Evolutionary conservation across 2,797 vertebrate genomes (phyloP).

Genomic region (Microctenopoma steveboyesi): DNA sequence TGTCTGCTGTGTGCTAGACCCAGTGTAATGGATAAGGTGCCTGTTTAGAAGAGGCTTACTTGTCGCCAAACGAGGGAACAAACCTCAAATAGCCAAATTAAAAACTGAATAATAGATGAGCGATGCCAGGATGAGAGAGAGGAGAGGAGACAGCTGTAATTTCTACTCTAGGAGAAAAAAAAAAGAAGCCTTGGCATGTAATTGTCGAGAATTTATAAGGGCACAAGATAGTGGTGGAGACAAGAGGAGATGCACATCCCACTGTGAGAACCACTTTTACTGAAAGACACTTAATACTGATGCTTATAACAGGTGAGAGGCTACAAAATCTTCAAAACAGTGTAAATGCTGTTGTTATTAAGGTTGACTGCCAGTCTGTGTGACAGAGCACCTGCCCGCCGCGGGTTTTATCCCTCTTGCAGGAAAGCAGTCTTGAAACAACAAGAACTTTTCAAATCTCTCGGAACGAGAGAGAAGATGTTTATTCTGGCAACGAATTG

Average conservation of each 20-base stretch:
- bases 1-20: constrained; percentile 83
- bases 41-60: constrained; percentile 82
- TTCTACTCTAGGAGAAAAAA: constrained; percentile 74
- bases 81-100: constrained; percentile 88
- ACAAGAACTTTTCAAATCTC: constrained; percentile 74
- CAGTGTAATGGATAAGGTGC: constrained; percentile 85
- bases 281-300: constrained; percentile 67
- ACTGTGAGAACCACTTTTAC: constrained; percentile 71
- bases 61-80: constrained; percentile 83
- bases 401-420: constrained; percentile 55
- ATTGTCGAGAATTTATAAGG: constrained; percentile 81
- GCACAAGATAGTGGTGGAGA: constrained; percentile 67
- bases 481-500: constrained; percentile 74
- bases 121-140: constrained; percentile 80
- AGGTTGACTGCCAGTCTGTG: constrained; percentile 64
- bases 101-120: constrained; percentile 89
- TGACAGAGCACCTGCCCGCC: constrained; percentile 55
- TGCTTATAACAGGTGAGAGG: constrained; percentile 66
- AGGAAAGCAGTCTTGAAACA: constrained; percentile 66
- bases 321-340: constrained; percentile 73
- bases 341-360: constrained; percentile 74
- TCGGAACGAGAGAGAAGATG: constrained; percentile 57
- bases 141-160: constrained; percentile 83
- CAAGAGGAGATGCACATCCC: constrained; percentile 60
- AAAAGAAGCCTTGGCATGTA: constrained; percentile 70